Evolutionary conservation across 1,140 invertebrate species (phyloP).

Genomic region (Paramacrobiotus metropolitanus): DNA sequence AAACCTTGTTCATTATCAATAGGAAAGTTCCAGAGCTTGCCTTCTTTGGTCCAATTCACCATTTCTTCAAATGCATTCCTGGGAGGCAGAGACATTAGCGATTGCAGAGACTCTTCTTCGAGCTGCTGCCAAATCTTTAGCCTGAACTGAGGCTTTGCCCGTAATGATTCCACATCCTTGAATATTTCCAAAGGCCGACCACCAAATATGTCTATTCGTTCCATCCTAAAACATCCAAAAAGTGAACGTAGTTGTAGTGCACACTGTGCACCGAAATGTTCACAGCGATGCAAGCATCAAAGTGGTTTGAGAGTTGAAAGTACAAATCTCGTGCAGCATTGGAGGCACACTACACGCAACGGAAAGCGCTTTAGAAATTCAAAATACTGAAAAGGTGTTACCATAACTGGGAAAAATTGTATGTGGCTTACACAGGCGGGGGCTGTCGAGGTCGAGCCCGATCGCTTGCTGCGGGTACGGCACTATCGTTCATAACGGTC

Average conservation of each 20-base stretch:
- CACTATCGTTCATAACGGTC: conserved; percentile 10
- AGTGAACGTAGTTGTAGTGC: not conserved
- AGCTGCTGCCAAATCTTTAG: conserved; percentile 41
- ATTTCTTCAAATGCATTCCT: conserved; percentile 71
- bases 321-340: too few species aligned
- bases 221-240: not conserved
- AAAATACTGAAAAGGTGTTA: too few species aligned
- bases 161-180: conserved; percentile 15
- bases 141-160: conserved; percentile 14
- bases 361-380: too few species aligned
- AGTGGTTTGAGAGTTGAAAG: too few species aligned
- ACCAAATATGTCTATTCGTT: conserved; percentile 28
- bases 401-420: not conserved
- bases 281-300: too few species aligned
- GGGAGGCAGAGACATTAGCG: conserved; percentile 41
- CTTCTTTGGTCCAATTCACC: conserved; percentile 74
- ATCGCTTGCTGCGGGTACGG: too few species aligned
- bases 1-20: conserved; percentile 83
- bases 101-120: conserved; percentile 35
- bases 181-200: conserved; percentile 35
- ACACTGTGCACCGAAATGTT: too few species aligned
- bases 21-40: conserved; percentile 87
- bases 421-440: too few species aligned
- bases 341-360: too few species aligned
- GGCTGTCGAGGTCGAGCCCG: too few species aligned